Evolutionary conservation across 2,113 vertebrate species (phyloP).

Genomic region (Columba janthina): DNA sequence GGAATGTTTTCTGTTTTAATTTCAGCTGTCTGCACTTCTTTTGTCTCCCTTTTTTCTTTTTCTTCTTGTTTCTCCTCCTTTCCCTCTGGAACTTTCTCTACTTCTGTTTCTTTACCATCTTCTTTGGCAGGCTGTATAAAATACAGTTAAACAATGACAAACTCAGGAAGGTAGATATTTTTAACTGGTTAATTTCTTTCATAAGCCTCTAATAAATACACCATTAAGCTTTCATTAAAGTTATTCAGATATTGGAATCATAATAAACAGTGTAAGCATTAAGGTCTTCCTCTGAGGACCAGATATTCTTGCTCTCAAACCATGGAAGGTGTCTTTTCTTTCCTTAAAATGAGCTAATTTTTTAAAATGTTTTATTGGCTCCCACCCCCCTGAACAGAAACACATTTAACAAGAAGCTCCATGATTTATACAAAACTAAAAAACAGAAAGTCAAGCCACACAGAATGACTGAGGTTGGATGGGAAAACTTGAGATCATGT

Average conservation of each 20-base stretch:
- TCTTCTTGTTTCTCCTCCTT: conserved; percentile 68
- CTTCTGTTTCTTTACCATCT: conserved; percentile 73
- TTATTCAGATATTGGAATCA: background rate
- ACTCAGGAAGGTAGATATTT: background rate
- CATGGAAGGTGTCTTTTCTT: background rate
- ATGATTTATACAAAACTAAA: background rate
- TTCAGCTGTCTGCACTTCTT: conserved; percentile 76
- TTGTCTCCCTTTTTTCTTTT: conserved; percentile 76
- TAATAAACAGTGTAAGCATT: background rate
- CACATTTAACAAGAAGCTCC: background rate
- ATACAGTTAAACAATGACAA: background rate
- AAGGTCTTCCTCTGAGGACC: background rate
- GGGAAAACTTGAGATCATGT: background rate
- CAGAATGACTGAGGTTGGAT: background rate
- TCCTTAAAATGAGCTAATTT: background rate
- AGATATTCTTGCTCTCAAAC: background rate
- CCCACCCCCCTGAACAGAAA: background rate
- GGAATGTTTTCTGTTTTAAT: conserved; percentile 68
- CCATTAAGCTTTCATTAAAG: background rate
- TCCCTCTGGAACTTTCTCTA: conserved; percentile 63
- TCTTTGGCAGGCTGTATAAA: conserved; percentile 81
- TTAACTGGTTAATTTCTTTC: background rate
- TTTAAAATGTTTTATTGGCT: background rate
- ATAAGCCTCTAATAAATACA: background rate
- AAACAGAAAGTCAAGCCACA: background rate